phyloP scores from a whole-genome alignment of 2,113 vertebrate species.

The Ictalurus punctatus region DNA sequence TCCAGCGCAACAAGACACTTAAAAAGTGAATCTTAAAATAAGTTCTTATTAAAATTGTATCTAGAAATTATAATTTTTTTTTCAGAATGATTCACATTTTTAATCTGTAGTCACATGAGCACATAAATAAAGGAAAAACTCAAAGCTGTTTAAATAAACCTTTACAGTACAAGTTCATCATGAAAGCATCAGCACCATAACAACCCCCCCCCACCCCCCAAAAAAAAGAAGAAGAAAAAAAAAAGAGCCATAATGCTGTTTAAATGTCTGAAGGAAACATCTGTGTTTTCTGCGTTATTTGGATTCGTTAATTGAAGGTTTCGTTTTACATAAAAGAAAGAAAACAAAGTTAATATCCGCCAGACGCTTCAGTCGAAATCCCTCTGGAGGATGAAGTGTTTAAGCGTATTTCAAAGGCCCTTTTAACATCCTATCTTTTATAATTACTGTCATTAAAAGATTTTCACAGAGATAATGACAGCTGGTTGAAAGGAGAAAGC shows the following conservation, averaged over 20 bases:
- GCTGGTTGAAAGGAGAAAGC: neutral
- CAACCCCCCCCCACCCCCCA: too few species aligned
- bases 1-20: neutral
- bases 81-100: neutral
- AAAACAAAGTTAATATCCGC: neutral
- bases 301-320: conserved; percentile 17
- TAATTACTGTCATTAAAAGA: conserved; percentile 28
- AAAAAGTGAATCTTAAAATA: neutral
- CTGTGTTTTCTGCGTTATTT: neutral
- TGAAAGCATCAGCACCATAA: neutral
- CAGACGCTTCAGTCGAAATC: neutral
- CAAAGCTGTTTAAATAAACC: conserved; percentile 10
- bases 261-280: neutral
- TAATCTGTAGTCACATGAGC: neutral
- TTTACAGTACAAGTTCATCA: neutral
- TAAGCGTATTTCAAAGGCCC: neutral
- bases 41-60: neutral
- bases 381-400: neutral
- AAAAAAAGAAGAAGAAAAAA: neutral
- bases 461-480: neutral
- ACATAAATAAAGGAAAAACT: neutral
- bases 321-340: neutral
- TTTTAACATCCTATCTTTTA: neutral
- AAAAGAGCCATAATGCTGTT: neutral
- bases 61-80: neutral